These are phyloP conservation scores for Timandra comae DNA, from an alignment of 2,888 invertebrate genomes.

Conservation along the genomic window DNA sequence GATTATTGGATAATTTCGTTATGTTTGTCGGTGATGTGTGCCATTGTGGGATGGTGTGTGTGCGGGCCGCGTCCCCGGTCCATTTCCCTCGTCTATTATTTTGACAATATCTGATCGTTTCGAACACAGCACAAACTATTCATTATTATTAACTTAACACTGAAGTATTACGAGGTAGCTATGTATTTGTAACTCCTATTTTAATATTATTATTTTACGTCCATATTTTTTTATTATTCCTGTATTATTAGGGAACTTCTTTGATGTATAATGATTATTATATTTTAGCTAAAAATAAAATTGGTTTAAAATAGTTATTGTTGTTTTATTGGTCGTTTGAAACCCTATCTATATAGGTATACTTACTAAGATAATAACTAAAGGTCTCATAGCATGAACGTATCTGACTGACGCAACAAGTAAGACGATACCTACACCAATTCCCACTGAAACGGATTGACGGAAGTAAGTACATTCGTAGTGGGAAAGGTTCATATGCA, in stretches of 20 bases:
- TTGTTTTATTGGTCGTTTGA: slow-evolving; percentile 34
- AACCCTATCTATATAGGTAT: no score
- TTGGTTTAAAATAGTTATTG: slow-evolving; percentile 69
- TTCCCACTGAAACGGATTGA: no score
- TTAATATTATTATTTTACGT: slow-evolving; percentile 26
- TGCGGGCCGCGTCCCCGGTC: slow-evolving; percentile 46
- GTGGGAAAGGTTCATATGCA: no score
- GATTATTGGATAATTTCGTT: slow-evolving; percentile 5
- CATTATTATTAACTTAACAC: slow-evolving; percentile 25
- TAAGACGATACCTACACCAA: no score
- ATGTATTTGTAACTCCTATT: slow-evolving; percentile 31
- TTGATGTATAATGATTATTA: slow-evolving; percentile 75
- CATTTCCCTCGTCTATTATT: slow-evolving; percentile 37
- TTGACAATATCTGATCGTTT: slow-evolving; percentile 45
- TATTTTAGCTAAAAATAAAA: slow-evolving; percentile 78
- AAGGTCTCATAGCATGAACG: no score
- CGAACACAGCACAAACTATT: slow-evolving; percentile 34
- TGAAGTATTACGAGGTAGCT: slow-evolving; percentile 56
- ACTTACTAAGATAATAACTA: no score
- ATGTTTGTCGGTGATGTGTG: slow-evolving; percentile 21
- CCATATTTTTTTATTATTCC: slow-evolving; percentile 46
- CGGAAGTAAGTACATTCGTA: no score
- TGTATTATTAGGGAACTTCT: slow-evolving; percentile 69
- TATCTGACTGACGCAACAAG: no score
- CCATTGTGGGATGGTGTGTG: slow-evolving; percentile 22